Evolutionary conservation across 2,888 invertebrate genomes (phyloP).

Genomic region (Ceriagrion tenellum): DNA sequence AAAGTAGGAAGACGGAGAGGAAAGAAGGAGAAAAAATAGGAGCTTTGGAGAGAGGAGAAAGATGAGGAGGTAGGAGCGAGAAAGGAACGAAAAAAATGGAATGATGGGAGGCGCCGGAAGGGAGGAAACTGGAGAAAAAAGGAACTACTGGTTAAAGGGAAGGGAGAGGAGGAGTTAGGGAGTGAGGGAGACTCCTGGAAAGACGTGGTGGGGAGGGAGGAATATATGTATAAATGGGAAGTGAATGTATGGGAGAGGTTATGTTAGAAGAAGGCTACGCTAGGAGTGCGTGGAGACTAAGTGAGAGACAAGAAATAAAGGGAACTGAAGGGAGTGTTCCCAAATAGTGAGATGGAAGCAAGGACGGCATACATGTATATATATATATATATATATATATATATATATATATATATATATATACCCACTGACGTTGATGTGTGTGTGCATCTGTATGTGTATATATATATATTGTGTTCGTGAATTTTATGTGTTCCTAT

Average conservation of each 20-base stretch:
- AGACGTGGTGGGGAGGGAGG: not conserved
- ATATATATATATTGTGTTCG: too few relatives aligned
- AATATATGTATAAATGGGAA: not conserved
- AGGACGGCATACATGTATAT: not conserved
- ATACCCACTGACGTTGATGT: too few relatives aligned
- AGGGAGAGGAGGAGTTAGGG: not conserved
- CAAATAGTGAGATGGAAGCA: not conserved
- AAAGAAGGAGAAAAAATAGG: not conserved
- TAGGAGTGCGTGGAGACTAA: not conserved
- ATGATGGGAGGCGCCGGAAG: not conserved
- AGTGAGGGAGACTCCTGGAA: too few relatives aligned
- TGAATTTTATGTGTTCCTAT: too few relatives aligned
- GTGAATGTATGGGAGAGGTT: not conserved
- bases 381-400: not conserved
- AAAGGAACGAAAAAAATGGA: not conserved
- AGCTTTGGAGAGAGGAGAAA: not conserved
- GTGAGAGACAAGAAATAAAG: not conserved
- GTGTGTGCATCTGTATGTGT: too few relatives aligned
- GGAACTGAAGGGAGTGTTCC: not conserved
- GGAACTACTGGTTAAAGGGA: not conserved
- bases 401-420: not conserved
- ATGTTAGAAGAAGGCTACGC: not conserved
- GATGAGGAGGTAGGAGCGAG: not conserved
- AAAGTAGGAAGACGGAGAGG: not conserved
- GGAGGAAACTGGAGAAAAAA: conserved; percentile 2